Evolutionary conservation across 2,113 vertebrate genomes (phyloP).

Genomic region (Epinephelus lanceolatus): DNA sequence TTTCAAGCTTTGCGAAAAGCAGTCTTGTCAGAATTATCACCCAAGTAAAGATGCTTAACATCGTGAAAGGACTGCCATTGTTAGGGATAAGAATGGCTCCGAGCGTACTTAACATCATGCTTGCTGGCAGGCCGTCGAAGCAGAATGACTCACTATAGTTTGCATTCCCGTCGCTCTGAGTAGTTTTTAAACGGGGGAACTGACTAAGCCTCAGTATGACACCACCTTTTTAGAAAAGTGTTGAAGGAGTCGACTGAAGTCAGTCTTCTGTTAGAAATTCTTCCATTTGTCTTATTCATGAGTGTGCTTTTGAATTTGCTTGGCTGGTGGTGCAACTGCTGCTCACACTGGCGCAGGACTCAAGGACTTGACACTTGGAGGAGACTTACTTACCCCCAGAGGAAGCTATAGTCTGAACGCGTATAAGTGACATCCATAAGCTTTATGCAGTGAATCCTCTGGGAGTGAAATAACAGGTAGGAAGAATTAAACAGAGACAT

Average conservation of each 20-base stretch:
- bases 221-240: slow-evolving; percentile 51
- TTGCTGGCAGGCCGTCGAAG: slow-evolving; percentile 33
- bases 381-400: slow-evolving; percentile 38
- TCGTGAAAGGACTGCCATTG: slow-evolving; percentile 48
- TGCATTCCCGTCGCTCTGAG: slow-evolving; percentile 25
- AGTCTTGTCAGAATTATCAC: slow-evolving; percentile 48
- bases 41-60: slow-evolving; percentile 56
- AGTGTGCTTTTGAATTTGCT: slow-evolving; percentile 61
- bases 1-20: slow-evolving; percentile 51
- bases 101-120: slow-evolving; percentile 40
- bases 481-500: slow-evolving; percentile 17
- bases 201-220: slow-evolving; percentile 50
- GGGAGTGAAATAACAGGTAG: slow-evolving; percentile 22
- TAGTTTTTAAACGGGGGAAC: slow-evolving; percentile 33
- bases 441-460: slow-evolving; percentile 18
- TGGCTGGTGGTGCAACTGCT: slow-evolving; percentile 54
- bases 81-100: slow-evolving; percentile 56
- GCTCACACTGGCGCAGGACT: slow-evolving; percentile 45
- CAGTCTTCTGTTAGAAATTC: slow-evolving; percentile 49
- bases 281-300: slow-evolving; percentile 66
- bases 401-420: slow-evolving; percentile 19
- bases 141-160: slow-evolving; percentile 55
- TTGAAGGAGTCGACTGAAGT: slow-evolving; percentile 57
- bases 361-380: slow-evolving; percentile 59
- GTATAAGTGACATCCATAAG: slow-evolving; percentile 30